phyloP scores from a whole-genome alignment of 2,888 invertebrate genomes.

The Chymomyza fuscimana region DNA sequence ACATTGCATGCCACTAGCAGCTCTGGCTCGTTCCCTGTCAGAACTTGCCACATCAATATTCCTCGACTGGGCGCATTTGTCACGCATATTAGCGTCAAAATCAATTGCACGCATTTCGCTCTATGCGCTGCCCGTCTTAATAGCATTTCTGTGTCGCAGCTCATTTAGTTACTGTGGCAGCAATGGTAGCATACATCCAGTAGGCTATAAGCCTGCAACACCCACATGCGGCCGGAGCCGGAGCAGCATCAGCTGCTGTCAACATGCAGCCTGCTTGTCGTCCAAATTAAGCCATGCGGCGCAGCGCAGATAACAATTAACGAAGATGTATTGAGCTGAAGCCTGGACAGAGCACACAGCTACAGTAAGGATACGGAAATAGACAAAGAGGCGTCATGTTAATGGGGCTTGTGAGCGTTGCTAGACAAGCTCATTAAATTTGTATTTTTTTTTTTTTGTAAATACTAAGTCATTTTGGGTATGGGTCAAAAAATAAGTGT shows the following conservation, averaged over 20 bases:
- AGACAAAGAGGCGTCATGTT: background rate
- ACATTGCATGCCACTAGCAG: conserved; percentile 31
- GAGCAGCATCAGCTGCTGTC: conserved; percentile 20
- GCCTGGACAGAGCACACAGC: background rate
- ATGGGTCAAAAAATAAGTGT: background rate
- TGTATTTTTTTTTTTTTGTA: conserved; percentile 42
- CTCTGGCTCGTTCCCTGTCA: conserved; percentile 20
- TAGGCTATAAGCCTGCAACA: background rate
- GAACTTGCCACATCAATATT: conserved; percentile 32
- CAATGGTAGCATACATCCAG: background rate
- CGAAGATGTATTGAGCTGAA: conserved; percentile 50
- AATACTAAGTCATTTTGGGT: conserved; percentile 39
- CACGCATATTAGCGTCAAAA: conserved; percentile 63
- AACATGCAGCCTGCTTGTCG: conserved; percentile 52
- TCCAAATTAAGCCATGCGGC: conserved; percentile 54
- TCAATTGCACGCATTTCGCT: conserved; percentile 71
- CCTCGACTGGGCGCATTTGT: conserved; percentile 40
- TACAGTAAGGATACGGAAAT: background rate
- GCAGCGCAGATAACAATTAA: conserved; percentile 73
- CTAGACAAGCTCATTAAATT: background rate
- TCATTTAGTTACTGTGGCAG: conserved; percentile 2
- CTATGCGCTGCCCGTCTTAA: conserved; percentile 69
- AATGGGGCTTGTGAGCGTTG: background rate
- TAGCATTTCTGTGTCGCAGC: conserved; percentile 70
- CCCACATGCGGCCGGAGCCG: background rate